Evolutionary conservation across 2,888 invertebrate genomes (phyloP), one percentile per base, ranked within the genome.

Genomic region (Raillietiella orientalis): DNA sequence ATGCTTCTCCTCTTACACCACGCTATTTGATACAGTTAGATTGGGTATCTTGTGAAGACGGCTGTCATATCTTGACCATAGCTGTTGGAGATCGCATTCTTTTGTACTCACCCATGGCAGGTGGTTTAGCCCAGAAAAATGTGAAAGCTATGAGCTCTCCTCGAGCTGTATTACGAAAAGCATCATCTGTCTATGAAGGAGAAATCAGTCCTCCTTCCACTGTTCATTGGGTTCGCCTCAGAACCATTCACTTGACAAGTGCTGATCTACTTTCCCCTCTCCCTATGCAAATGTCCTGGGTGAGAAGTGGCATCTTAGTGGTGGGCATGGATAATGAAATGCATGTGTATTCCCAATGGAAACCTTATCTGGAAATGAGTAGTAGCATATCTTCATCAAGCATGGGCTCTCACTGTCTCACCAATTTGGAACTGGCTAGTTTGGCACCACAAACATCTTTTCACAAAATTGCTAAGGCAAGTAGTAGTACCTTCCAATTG

Each of bases 261-360:
- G 90, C 84, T 0, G 96, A 96, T 41, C 84, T 90, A 0, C 47
- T 93, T 20, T 84, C 87, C 2, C 90, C 93, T 1, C 48, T 96
- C 24, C 96, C 96, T 0, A 93, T 93, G 74, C 84, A 90, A 44
- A 72, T 93, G 38, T 84, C 84, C 2, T 99, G 96, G 93, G 87
- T 93, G 1, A 59, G 96, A 14, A 93, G 93, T 41, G 93, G 93
- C 1, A 79, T 96, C 34, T 51, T 96, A 2, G 82, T 99, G 0
- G 87, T 96, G 2, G 96, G 93, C 3, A 90, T 96, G 90, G 87
- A 93, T 44, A 90, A 87, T 3, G 96, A 96, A 46, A 90, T 96
- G 84, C 87, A 93, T 40, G 87, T 96, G 0, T 96, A 90, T 44
- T 84, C 87, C 1, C 96, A 96, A 41, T 96, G 93, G 93, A 40